phyloP scores from a whole-genome alignment of 2,113 vertebrate genomes.

The Pogona vitticeps region DNA sequence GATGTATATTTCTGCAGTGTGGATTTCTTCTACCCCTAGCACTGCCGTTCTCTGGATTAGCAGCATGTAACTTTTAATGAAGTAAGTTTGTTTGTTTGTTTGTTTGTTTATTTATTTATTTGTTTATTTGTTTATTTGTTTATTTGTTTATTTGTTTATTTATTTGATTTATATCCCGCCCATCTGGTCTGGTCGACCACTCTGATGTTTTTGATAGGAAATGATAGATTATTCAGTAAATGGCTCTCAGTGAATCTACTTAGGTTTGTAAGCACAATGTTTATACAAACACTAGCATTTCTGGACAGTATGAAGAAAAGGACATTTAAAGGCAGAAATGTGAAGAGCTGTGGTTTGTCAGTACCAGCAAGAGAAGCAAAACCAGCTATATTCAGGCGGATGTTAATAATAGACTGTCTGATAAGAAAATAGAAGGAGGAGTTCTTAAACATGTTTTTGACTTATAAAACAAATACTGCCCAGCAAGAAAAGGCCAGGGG shows the following conservation, averaged over 20 bases:
- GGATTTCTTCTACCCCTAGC: not conserved
- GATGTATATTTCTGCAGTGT: not conserved
- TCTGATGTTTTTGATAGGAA: not conserved
- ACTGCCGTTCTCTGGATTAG: not conserved
- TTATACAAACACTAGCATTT: not conserved
- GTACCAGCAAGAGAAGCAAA: not conserved
- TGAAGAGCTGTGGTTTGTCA: not conserved
- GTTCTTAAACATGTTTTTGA: constrained; percentile 34
- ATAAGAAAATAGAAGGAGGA: not conserved
- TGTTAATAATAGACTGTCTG: not conserved
- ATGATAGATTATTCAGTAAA: not conserved
- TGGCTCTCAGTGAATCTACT: not conserved
- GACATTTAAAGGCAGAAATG: not conserved
- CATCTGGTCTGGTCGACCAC: too few relatives aligned
- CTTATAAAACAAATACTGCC: not conserved
- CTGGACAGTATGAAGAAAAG: not conserved
- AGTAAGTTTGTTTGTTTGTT: not conserved
- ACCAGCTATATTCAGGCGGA: not conserved
- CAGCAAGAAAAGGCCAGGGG: not conserved
- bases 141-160: too few relatives aligned
- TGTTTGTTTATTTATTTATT: too few relatives aligned
- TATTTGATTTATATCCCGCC: too few relatives aligned
- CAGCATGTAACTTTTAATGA: not conserved
- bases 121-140: too few relatives aligned
- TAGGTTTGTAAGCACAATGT: too few relatives aligned